Base-by-base conservation (phyloP, 2,113 vertebrate genomes). In the Cyphomyrus discorhynchus region DNA sequence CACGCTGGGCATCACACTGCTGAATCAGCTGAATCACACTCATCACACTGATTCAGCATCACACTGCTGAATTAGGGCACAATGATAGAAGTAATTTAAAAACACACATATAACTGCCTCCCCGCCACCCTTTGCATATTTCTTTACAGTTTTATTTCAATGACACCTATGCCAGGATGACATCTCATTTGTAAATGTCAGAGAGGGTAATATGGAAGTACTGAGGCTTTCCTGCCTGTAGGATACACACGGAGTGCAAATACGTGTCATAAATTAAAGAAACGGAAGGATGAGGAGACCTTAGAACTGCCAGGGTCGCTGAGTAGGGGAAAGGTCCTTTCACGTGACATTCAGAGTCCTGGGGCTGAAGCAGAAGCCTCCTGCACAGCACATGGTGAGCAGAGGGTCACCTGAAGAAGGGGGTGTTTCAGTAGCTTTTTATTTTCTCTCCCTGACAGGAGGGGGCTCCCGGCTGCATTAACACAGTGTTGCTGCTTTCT, bases 401-500 rank as follows among this genome's bases (percentile, higher is more conserved):
- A n/a, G 6, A 52, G 53, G 24, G 49, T 50, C 85, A 50, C 49
- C 49, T 27, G 24, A 15, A 52, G 19, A 47, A 46, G 45, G 3
- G 27, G 19, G 10, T 5, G 45, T 84, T 47, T 47, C 82, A 84
- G 17, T 8, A 24, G 86, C 35, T 56, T 13, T 42, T 27, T 27
- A 17, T 74, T 5, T 87, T 5, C 62, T 9, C 8, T 90, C 80
- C 90, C 39, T 62, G 11, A n/a, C 70, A 96, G 95, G 94, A 95
- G 11, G 89, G 91, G 77, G 86, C 93, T 53, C 96, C 97, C 9
- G 95, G 93, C 6, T 96, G 95, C 0, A 94, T 98, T 89, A 95
- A 97, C 83, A 93, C 94, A 21, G 95, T 97, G 15, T 91, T 99
- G 15, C 92, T 99, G 53, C 93, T 98, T 82, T 92, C 95, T 35